These are phyloP conservation scores for Aspidoscelis tigris DNA, from an alignment of 2,113 vertebrate species.

Conservation along the genomic window DNA sequence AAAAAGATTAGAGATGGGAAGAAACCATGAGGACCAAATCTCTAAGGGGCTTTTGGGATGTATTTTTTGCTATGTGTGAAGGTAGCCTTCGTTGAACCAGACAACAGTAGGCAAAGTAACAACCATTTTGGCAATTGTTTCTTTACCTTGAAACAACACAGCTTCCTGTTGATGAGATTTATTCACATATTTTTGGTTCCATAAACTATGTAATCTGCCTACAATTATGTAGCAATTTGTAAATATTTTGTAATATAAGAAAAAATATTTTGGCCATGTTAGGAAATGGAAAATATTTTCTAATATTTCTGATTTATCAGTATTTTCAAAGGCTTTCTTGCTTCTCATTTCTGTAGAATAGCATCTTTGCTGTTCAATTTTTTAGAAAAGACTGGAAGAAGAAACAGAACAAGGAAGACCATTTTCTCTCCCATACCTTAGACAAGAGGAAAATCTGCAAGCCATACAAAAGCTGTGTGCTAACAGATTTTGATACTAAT, in stretches of 20 bases:
- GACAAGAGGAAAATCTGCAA: conserved; percentile 30
- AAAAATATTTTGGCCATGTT: neutral
- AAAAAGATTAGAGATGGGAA: too few relatives aligned
- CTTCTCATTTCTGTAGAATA: neutral
- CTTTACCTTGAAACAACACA: neutral
- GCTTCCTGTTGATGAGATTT: neutral
- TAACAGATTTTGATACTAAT: neutral
- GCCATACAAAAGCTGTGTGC: neutral
- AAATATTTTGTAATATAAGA: neutral
- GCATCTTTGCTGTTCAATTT: neutral
- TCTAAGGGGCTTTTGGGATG: too few relatives aligned
- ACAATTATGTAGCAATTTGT: neutral
- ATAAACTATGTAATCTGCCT: neutral
- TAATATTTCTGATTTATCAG: neutral
- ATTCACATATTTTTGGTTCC: neutral
- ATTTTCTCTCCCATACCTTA: conserved; percentile 17
- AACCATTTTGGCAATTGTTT: neutral
- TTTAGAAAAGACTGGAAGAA: conserved; percentile 7
- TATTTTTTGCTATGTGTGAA: too few relatives aligned
- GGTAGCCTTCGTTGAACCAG: neutral
- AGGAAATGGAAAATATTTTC: neutral
- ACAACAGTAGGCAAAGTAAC: neutral
- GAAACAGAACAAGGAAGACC: neutral
- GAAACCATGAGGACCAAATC: too few relatives aligned
- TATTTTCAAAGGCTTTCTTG: conserved; percentile 3